Conservation (phyloP, 2,888 invertebrate species). For the Latrodectus hesperus region DNA sequence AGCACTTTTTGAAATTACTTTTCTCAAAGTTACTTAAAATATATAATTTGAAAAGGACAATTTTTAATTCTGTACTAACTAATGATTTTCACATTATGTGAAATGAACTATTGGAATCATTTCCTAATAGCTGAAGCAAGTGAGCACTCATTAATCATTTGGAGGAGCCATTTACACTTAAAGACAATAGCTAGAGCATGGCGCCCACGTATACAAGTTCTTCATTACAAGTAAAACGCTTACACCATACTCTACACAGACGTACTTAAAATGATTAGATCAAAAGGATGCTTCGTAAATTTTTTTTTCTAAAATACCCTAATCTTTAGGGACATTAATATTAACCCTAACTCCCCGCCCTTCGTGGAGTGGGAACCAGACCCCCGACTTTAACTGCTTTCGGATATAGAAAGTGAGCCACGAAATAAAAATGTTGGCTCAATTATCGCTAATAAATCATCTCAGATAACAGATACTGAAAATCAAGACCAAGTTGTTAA, state of each 20-base stretch:
- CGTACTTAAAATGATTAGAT: constrained; percentile 5
- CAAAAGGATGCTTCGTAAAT: neutral
- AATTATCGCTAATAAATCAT: constrained; percentile 57
- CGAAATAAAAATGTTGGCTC: constrained; percentile 19
- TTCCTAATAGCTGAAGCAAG: too few species aligned
- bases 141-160: neutral
- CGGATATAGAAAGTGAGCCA: neutral
- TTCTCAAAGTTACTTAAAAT: too few species aligned
- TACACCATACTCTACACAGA: neutral
- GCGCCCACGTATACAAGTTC: neutral
- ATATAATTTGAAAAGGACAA: too few species aligned
- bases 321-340: constrained; percentile 42
- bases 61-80: too few species aligned
- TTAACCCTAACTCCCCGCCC: constrained; percentile 21
- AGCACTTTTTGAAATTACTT: too few species aligned
- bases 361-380: too few species aligned
- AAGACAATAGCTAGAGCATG: neutral
- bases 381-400: too few species aligned
- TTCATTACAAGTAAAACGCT: neutral
- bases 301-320: neutral
- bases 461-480: constrained; percentile 15
- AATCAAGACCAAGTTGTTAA: constrained; percentile 23
- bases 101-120: too few species aligned
- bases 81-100: too few species aligned
- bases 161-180: neutral